Base-by-base conservation (phyloP, 2,113 vertebrate species). In the human (Homo sapiens) region DNA sequence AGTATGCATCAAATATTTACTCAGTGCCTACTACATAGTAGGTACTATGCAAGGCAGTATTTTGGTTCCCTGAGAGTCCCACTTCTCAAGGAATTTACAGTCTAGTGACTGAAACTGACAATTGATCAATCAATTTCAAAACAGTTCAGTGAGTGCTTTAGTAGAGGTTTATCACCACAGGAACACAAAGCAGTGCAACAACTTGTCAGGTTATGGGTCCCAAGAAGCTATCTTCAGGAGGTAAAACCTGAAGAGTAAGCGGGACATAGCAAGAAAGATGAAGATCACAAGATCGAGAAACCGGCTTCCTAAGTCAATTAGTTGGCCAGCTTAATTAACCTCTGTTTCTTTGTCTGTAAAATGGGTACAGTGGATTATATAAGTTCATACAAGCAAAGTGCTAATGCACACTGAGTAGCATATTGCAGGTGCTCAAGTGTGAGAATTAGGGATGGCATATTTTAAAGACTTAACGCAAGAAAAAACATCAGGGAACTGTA, bases 311-410 rank as follows among this genome's bases (percentile, higher is more conserved):
- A 75, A 10, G 79, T n/a, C 23, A 84, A 16, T 52, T 57, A 85
- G 16, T 3, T 89, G 50, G 48, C 66, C 17, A 86, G 66, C 9
- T 66, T 82, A 97, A n/a, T 82, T 61, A 91, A 78, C 17, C 32
- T 79, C 43, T 92, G n/a, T 79, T 90, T 89, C n/a, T 79, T 73
- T 8, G 72, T 72, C 59, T 90, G 75, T 66, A 57, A 97, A 86
- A 64, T 11, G 35, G 5, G 17, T 35, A 90, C 23, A 93, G 30
- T 59, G 38, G 27, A 87, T 83, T 94, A 94, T 73, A 52, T 52
- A 90, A 43, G 55, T 10, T 89, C 88, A 90, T 8, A 16, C 89
- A 96, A 84, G 38, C 30, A 85, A 84, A 91, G 20, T 68, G 22
- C 3, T 72, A 52, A 83, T 38, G 14, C 9, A 72, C 14, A 78